A percentile compares a stretch with the other conserved stretches of the same genome.
These are phyloP conservation scores for Nezara viridula DNA, from an alignment of 2,888 invertebrate genomes.

Conservation along the genomic window DNA sequence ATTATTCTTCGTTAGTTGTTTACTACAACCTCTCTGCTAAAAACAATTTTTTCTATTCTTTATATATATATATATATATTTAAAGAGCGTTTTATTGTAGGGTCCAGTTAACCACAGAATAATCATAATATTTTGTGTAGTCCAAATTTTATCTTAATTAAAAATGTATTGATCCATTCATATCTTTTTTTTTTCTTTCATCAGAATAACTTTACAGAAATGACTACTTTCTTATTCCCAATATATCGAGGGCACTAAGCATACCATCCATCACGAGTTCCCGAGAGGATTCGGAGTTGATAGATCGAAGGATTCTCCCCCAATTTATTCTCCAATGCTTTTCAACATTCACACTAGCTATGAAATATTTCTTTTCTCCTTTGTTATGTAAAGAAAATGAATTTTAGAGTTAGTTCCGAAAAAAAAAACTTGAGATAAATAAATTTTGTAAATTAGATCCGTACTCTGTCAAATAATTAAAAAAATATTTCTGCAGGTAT, in stretches of 20 bases:
- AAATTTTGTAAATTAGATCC: too few relatives aligned
- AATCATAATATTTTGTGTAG: background rate
- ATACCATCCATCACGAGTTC: background rate
- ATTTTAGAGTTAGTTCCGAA: too few relatives aligned
- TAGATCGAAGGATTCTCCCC: slow-evolving; percentile 1
- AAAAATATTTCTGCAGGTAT: too few relatives aligned
- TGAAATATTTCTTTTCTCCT: background rate
- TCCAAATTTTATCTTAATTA: background rate
- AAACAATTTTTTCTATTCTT: too few relatives aligned
- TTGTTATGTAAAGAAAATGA: background rate
- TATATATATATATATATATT: too few relatives aligned
- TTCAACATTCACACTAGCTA: background rate
- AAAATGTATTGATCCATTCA: background rate
- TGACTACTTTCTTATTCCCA: background rate
- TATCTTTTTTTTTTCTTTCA: background rate
- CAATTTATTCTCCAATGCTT: background rate
- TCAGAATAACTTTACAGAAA: background rate
- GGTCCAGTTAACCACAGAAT: too few relatives aligned
- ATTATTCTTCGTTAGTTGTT: too few relatives aligned
- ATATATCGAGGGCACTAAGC: background rate
- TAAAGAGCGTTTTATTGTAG: too few relatives aligned
- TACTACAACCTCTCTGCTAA: too few relatives aligned
- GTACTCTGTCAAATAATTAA: too few relatives aligned
- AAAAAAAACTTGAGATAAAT: too few relatives aligned
- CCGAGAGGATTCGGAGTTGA: background rate